Percentiles rank a stretch among this genome's conserved stretches.
Conservation (phyloP, 30 jellyfish, hydroid and myxozoan species). For the Cassiopea andromeda region DNA sequence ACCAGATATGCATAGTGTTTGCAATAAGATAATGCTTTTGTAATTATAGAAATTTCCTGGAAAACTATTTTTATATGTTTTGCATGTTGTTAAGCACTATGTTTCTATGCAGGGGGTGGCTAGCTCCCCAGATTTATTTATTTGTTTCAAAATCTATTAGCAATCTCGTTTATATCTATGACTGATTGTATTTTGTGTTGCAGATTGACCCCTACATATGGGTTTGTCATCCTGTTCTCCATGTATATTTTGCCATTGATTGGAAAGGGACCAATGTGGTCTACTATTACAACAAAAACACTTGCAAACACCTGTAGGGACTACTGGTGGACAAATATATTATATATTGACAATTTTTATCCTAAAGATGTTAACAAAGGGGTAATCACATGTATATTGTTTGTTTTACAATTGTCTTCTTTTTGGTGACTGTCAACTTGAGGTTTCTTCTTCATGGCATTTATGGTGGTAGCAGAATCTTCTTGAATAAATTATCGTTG, state of each 20-base stretch:
- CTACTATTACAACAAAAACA: slow-evolving; percentile 7
- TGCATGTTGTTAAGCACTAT: too few species aligned
- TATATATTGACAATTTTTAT: slow-evolving; percentile 84
- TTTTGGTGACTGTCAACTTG: too few species aligned
- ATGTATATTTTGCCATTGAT: slow-evolving; percentile 64
- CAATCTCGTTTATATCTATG: background rate
- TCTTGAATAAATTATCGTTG: background rate
- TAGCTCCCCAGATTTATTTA: too few species aligned
- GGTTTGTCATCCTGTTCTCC: slow-evolving; percentile 78
- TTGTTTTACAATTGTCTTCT: too few species aligned
- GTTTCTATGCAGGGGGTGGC: too few species aligned
- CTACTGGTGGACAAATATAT: slow-evolving; percentile 94
- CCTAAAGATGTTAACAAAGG: slow-evolving; percentile 53
- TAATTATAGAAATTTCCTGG: too few species aligned
- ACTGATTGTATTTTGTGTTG: background rate
- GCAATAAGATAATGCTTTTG: too few species aligned
- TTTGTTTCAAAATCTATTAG: too few species aligned
- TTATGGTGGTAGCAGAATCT: too few species aligned
- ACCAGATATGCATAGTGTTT: too few species aligned
- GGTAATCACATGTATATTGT: slow-evolving; percentile 1
- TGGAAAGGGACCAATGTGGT: slow-evolving; percentile 85
- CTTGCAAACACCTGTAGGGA: slow-evolving; percentile 46
- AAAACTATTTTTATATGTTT: too few species aligned
- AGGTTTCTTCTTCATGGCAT: too few species aligned
- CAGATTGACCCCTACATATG: slow-evolving; percentile 93